A percentile compares a stretch with the other conserved stretches of the same genome.
Conservation (phyloP, 2,113 vertebrate genomes). For the Sinocyclocheilus anophthalmus region DNA sequence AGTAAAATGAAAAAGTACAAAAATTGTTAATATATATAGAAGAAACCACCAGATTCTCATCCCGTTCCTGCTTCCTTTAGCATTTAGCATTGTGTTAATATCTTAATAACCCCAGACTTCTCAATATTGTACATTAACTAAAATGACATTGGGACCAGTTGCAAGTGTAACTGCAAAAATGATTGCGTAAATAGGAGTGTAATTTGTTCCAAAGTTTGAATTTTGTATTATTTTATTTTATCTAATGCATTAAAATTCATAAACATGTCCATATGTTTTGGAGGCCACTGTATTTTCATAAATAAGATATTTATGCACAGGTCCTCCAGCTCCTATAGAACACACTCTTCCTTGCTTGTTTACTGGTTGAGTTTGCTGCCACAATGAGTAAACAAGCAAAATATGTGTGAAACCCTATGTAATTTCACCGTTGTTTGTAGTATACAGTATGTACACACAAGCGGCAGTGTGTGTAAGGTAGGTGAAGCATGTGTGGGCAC, state of each 20-base stretch:
- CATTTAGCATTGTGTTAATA: too few species aligned
- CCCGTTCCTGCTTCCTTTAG: too few species aligned
- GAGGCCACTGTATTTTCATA: not conserved
- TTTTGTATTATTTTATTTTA: not conserved
- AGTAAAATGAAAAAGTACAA: too few species aligned
- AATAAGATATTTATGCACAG: not conserved
- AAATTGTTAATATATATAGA: too few species aligned
- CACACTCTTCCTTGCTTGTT: slow-evolving; percentile 31
- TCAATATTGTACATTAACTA: too few species aligned
- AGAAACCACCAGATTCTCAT: too few species aligned
- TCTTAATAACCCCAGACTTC: too few species aligned
- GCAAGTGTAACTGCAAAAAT: too few species aligned
- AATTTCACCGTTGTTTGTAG: not conserved
- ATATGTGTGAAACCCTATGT: not conserved
- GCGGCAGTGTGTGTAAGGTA: not conserved
- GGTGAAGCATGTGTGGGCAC: not conserved
- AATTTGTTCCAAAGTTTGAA: too few species aligned
- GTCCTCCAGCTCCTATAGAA: slow-evolving; percentile 12
- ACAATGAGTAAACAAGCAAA: slow-evolving; percentile 44
- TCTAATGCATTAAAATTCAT: not conserved
- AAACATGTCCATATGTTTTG: not conserved
- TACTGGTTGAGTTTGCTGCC: slow-evolving; percentile 28
- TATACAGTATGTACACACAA: not conserved
- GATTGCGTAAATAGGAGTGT: too few species aligned
- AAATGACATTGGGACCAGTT: too few species aligned